Evolutionary conservation across 2,113 vertebrate genomes (phyloP).

Genomic region (Aldabrachelys gigantea): DNA sequence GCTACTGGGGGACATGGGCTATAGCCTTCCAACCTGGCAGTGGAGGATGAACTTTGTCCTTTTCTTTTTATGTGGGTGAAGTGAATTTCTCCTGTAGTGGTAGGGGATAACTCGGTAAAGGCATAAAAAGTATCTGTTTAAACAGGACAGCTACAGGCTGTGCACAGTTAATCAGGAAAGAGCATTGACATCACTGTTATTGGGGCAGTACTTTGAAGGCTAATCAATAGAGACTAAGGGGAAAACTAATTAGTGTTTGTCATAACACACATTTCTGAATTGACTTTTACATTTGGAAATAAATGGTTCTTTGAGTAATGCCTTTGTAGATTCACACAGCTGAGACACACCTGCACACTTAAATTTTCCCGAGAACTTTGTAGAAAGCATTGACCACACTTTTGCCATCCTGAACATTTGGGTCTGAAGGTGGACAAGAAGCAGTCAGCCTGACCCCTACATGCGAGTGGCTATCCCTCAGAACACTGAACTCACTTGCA

Average conservation of each 20-base stretch:
- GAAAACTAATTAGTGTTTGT: not conserved
- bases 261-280: not conserved
- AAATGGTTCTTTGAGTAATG: not conserved
- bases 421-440: not conserved
- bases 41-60: not conserved
- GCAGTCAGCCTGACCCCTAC: not conserved
- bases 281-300: not conserved
- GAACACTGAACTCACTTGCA: not conserved
- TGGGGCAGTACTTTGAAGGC: not conserved
- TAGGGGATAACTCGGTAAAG: not conserved
- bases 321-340: not conserved
- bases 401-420: not conserved
- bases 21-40: rapidly evolving
- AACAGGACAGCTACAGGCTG: not conserved
- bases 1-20: not conserved
- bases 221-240: rapidly evolving
- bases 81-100: rapidly evolving
- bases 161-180: rapidly evolving
- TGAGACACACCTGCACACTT: not conserved
- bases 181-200: not conserved
- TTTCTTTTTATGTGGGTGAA: not conserved
- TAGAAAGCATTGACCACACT: not conserved
- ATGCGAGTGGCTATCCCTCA: not conserved
- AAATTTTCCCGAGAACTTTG: not conserved
- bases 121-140: not conserved